phyloP scores from a whole-genome alignment of 2,113 vertebrate genomes.

The Pycnonotus jocosus region DNA sequence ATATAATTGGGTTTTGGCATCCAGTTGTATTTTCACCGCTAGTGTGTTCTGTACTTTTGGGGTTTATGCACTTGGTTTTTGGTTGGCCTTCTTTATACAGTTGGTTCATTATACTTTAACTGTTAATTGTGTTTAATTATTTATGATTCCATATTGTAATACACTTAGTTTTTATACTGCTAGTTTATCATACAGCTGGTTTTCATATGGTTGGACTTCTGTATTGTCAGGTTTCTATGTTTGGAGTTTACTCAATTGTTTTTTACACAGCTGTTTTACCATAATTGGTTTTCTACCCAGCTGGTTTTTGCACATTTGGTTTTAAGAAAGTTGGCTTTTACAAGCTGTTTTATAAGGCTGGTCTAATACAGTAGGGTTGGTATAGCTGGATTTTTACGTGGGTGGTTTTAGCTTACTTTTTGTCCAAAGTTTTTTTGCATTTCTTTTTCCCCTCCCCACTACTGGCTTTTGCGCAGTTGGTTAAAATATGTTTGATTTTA shows the following conservation, averaged over 20 bases:
- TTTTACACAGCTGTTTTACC: background rate
- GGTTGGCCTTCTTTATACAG: background rate
- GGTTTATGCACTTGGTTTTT: background rate
- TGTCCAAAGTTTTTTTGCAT: background rate
- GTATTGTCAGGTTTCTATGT: background rate
- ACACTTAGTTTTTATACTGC: background rate
- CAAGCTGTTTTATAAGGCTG: background rate
- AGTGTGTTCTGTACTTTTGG: background rate
- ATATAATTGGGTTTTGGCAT: background rate
- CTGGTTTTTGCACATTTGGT: background rate
- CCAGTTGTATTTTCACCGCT: background rate
- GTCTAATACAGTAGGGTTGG: background rate
- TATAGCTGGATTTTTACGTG: background rate
- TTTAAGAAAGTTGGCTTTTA: background rate
- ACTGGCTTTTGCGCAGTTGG: background rate
- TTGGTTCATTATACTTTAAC: background rate
- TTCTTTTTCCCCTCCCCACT: rapidly evolving
- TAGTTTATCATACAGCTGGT: background rate
- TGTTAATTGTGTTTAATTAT: background rate
- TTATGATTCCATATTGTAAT: background rate
- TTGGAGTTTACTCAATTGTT: background rate
- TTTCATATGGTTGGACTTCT: background rate
- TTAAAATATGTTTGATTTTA: background rate
- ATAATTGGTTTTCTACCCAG: background rate
- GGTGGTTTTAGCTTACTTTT: background rate